These are phyloP conservation scores for Cariama cristata DNA, from an alignment of 2,113 vertebrate species.

Conservation along the genomic window DNA sequence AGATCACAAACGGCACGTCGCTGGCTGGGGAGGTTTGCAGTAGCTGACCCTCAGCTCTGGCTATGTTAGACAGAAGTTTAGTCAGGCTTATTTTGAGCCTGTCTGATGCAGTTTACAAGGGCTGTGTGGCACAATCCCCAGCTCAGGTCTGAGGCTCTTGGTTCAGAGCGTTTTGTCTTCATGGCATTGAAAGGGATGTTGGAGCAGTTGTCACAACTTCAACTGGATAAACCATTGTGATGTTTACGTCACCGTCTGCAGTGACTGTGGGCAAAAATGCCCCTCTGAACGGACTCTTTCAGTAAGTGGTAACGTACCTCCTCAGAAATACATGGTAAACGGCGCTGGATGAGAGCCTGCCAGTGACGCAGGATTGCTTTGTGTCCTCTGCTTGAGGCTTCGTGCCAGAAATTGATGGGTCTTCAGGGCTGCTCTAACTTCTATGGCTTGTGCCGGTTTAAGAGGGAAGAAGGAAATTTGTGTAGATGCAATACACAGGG, in stretches of 20 bases:
- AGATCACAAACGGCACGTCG: background rate
- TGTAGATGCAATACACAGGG: background rate
- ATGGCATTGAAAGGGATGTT: background rate
- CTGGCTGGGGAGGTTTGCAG: background rate
- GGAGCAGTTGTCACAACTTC: background rate
- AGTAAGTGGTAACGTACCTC: background rate
- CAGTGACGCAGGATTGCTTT: background rate
- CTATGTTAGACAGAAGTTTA: background rate
- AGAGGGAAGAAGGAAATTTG: background rate
- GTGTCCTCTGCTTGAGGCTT: rapidly evolving
- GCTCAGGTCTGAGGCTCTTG: background rate
- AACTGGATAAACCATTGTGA: background rate
- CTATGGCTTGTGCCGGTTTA: background rate
- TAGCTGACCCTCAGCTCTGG: background rate
- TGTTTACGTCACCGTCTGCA: background rate
- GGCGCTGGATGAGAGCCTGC: background rate
- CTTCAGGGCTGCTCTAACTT: background rate
- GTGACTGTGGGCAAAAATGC: background rate
- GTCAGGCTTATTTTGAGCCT: background rate
- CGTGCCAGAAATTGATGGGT: background rate
- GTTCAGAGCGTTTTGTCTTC: background rate
- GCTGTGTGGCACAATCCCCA: background rate
- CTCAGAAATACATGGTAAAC: background rate
- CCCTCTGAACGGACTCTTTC: background rate
- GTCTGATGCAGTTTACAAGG: background rate